Percentiles rank a stretch among this genome's conserved stretches.
phyloP scores from a whole-genome alignment of 1,140 invertebrate species.

The Vanessa tameamea region DNA sequence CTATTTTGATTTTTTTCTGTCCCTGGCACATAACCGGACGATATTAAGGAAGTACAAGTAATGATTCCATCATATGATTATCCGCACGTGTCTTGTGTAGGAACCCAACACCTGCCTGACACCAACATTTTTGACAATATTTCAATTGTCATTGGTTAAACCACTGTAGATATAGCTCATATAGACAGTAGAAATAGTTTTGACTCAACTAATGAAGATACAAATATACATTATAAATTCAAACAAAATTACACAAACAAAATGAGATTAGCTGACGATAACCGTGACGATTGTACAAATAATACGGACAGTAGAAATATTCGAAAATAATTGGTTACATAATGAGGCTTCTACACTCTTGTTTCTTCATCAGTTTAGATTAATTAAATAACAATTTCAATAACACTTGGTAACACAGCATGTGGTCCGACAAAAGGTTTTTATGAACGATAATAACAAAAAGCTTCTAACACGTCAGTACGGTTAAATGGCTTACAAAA shows the following conservation, averaged over 20 bases:
- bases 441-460: conserved; percentile 10
- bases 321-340: conserved; percentile 6
- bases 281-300: background rate
- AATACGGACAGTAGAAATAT: background rate
- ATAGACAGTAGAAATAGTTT: conserved; percentile 50
- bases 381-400: conserved; percentile 13
- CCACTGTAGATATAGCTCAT: conserved; percentile 58
- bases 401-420: conserved; percentile 17
- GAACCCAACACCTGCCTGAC: conserved; percentile 64
- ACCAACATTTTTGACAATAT: conserved; percentile 52
- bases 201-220: conserved; percentile 46
- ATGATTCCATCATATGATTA: conserved; percentile 74
- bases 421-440: conserved; percentile 34
- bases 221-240: conserved; percentile 20
- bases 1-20: conserved; percentile 66
- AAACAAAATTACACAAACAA: conserved; percentile 31
- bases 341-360: conserved; percentile 12
- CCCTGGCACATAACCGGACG: conserved; percentile 73
- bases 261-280: conserved; percentile 10
- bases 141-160: conserved; percentile 59
- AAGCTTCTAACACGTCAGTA: conserved; percentile 22
- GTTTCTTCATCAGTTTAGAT: conserved; percentile 40
- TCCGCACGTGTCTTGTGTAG: conserved; percentile 76
- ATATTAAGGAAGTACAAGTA: conserved; percentile 78
- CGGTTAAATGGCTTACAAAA: conserved; percentile 13